Conservation (phyloP, 2,113 vertebrate genomes). For the Phainopepla nitens region DNA sequence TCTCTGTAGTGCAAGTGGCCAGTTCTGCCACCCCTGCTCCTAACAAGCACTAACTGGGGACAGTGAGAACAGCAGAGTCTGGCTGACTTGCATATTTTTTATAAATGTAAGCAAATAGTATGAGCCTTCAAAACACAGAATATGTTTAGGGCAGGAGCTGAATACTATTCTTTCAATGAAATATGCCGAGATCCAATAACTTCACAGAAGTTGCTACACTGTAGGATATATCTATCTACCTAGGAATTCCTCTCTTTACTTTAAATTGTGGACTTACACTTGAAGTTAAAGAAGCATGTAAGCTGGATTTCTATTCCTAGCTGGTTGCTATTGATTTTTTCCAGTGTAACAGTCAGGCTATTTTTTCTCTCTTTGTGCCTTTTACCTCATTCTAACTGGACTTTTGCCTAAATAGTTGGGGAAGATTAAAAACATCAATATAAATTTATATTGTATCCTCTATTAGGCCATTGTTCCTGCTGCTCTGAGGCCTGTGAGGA, state of each 20-base stretch:
- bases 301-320: neutral
- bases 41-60: neutral
- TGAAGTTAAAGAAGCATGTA: neutral
- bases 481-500: neutral
- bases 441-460: neutral
- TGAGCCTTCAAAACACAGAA: neutral
- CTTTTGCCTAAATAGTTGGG: neutral
- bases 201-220: neutral
- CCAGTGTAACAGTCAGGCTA: neutral
- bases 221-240: neutral
- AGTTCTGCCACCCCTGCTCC: neutral
- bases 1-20: neutral
- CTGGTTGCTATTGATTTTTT: neutral
- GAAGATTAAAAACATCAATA: neutral
- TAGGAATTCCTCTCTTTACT: neutral
- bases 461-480: neutral
- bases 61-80: neutral
- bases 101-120: neutral
- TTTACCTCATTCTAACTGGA: neutral
- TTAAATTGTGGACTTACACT: neutral
- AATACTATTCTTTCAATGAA: neutral
- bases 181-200: rapidly evolving
- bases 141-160: neutral
- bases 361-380: neutral
- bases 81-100: neutral